Evolutionary conservation across 2,888 invertebrate species (phyloP).

Genomic region (Dermolepida albohirtum): DNA sequence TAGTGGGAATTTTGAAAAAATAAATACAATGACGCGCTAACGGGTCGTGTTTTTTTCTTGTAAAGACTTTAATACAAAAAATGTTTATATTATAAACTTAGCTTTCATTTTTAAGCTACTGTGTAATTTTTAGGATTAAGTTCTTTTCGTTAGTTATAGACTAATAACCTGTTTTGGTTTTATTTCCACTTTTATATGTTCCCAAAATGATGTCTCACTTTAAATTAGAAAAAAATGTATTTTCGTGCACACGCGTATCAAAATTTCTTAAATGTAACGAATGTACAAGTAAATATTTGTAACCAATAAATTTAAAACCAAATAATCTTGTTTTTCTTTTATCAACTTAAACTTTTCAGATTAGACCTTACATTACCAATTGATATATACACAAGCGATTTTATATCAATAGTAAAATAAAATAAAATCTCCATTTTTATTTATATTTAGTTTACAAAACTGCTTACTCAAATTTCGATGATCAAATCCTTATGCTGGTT

Average conservation of each 20-base stretch:
- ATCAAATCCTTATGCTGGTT: no score
- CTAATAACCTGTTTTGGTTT: no score
- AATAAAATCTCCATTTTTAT: no score
- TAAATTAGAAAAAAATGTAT: constrained; percentile 24
- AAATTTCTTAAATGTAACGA: constrained; percentile 41
- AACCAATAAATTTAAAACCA: constrained; percentile 45
- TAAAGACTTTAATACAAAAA: constrained; percentile 22
- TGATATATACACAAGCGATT: no score
- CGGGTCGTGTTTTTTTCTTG: constrained; percentile 25
- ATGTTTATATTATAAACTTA: constrained; percentile 36
- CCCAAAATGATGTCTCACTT: constrained; percentile 7
- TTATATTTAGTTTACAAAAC: no score
- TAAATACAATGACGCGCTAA: constrained; percentile 22
- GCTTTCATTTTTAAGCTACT: constrained; percentile 21
- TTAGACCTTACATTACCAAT: no score
- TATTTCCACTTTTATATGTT: background rate
- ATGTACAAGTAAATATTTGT: constrained; percentile 45
- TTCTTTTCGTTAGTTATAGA: constrained; percentile 2
- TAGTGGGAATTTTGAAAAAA: constrained; percentile 11
- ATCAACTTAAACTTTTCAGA: no score
- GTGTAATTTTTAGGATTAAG: constrained; percentile 26
- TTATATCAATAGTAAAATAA: no score
- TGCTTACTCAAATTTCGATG: no score
- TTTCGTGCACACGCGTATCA: constrained; percentile 44
- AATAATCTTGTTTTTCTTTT: constrained; percentile 17